Evolutionary conservation across 2,113 vertebrate species (phyloP), one percentile per base, ranked within the genome.

Genomic region (Bos javanicus): DNA sequence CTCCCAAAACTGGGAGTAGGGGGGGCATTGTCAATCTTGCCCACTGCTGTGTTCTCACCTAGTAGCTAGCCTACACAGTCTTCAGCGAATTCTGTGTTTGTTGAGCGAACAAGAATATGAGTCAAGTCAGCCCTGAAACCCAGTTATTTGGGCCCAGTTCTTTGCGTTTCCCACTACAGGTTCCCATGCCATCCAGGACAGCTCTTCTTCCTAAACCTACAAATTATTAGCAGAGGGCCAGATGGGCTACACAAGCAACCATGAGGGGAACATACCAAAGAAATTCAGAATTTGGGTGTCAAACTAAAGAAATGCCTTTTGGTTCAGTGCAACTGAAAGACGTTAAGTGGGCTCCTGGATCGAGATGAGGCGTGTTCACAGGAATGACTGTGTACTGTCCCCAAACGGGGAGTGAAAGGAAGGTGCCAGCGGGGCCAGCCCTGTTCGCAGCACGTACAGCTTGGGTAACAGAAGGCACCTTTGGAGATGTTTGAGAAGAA

Each of bases 31-130:
- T 36, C 54, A n/a, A 0, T 15, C 80, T 76, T 56, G 13, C 36
- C 80, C 23, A 19, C 15, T 7, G 17, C n/a, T 11, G 0, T 39
- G 52, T 59, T 54, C 80, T 71, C 33, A 46, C 15, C n/a, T 23
- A 11, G 5, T 19, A 10, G 26, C 13, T 11, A 13, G 30, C 59
- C 50, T 52, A 5, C 0, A 0, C 6, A 3, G 25, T 16, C 16
- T 21, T 64, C 39, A 16, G 1, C 6, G 4, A 26, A 7, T n/a
- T 89, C 33, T 23, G 2, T 7, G 8, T 78, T 36, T 39, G 64
- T 64, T 46, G 64, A 74, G 46, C n/a, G 48, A 57, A 39, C 13
- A 26, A 30, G 39, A 17, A 14, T n/a, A 3, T 46, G 15, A 78
- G n/a, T 85, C 36, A 19, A 52, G 21, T 50, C 50, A 90, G 57